These are phyloP conservation scores for Acanthochromis polyacanthus DNA, from an alignment of 2,113 vertebrate species.

Conservation along the genomic window DNA sequence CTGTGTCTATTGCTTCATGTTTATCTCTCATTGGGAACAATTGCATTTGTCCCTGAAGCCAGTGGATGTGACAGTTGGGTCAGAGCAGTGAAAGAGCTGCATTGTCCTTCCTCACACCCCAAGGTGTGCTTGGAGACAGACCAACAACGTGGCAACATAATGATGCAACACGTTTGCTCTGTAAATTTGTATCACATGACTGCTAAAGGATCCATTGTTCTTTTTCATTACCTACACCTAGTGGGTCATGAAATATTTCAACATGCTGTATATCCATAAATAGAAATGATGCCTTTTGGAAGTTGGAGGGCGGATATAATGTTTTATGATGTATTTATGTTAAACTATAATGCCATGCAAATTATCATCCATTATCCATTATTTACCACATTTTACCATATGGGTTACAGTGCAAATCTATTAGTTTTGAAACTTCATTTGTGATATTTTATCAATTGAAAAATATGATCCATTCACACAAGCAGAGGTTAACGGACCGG, in stretches of 20 bases:
- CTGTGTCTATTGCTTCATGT: conserved; percentile 26
- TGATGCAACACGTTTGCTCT: conserved; percentile 28
- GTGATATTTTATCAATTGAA: neutral
- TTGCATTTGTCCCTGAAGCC: conserved; percentile 75
- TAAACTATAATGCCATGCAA: neutral
- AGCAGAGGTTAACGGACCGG: conserved; percentile 1
- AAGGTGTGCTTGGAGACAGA: conserved; percentile 68
- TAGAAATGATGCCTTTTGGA: conserved; percentile 13
- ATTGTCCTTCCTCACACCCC: conserved; percentile 69
- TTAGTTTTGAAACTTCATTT: conserved; percentile 14
- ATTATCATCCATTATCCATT: neutral
- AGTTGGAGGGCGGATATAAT: neutral
- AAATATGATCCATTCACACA: neutral
- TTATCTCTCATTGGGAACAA: conserved; percentile 62
- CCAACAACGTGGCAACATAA: conserved; percentile 25
- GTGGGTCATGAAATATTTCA: conserved; percentile 18
- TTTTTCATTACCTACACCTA: conserved; percentile 16
- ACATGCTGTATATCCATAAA: conserved; percentile 4
- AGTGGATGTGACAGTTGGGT: conserved; percentile 68
- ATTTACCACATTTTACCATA: neutral
- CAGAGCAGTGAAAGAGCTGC: conserved; percentile 58
- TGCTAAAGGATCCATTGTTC: conserved; percentile 48
- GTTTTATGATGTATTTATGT: neutral
- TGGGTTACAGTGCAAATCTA: neutral
- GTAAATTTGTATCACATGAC: conserved; percentile 36